These are phyloP conservation scores for Podilymbus podiceps DNA, from an alignment of 2,113 vertebrate species.

Conservation along the genomic window DNA sequence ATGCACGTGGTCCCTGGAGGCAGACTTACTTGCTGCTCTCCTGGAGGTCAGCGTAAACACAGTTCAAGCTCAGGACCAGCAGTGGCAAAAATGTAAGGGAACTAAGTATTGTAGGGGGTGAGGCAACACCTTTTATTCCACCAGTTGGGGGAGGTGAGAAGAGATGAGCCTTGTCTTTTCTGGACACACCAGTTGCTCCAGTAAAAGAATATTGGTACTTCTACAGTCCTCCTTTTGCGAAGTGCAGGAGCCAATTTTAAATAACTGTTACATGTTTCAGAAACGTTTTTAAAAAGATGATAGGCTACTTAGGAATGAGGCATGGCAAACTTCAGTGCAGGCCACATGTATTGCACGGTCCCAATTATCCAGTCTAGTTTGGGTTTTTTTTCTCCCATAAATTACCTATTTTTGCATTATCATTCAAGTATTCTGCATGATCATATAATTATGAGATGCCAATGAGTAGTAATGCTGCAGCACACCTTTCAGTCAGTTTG, in stretches of 20 bases:
- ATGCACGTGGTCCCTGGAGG: fast-evolving
- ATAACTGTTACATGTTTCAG: neutral
- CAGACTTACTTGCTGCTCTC: neutral
- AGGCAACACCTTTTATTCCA: neutral
- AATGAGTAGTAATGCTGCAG: neutral
- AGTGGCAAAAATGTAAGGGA: neutral
- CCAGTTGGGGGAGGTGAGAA: neutral
- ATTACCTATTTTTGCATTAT: neutral
- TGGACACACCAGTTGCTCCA: neutral
- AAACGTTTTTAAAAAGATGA: neutral
- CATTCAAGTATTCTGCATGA: neutral
- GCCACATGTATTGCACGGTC: neutral
- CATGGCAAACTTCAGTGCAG: neutral
- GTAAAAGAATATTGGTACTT: neutral
- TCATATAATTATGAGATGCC: neutral
- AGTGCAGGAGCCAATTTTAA: neutral
- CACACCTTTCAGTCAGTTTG: neutral
- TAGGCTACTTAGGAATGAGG: neutral
- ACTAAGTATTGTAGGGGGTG: neutral
- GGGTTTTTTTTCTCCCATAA: neutral
- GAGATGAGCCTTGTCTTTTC: neutral
- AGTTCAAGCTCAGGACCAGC: neutral
- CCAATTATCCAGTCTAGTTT: neutral
- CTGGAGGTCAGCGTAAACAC: neutral
- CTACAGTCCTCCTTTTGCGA: neutral